Conservation (phyloP, 2,113 vertebrate genomes). For the Henicopernis longicauda region DNA sequence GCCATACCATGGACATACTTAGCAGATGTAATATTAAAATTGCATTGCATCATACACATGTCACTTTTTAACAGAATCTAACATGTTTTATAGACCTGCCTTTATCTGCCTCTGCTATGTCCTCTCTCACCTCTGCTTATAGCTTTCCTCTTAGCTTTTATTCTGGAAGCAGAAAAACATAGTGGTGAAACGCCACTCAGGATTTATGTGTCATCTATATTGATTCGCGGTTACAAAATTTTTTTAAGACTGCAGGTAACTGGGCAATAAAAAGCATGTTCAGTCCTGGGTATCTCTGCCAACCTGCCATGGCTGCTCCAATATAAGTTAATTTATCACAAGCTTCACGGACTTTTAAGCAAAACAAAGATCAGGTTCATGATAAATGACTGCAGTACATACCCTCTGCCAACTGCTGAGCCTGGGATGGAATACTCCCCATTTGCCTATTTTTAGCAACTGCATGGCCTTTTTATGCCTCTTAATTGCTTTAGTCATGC, state of each 20-base stretch:
- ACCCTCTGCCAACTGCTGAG: not conserved
- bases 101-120: not conserved
- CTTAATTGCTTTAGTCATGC: not conserved
- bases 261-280: not conserved
- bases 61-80: not conserved
- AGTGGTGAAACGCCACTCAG: not conserved
- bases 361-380: not conserved
- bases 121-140: not conserved
- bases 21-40: not conserved
- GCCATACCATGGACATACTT: not conserved
- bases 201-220: not conserved
- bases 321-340: not conserved
- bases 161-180: not conserved
- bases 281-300: not conserved
- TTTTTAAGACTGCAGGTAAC: not conserved
- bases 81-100: not conserved
- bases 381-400: not conserved
- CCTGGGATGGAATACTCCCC: not conserved
- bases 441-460: not conserved
- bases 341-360: not conserved
- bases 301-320: not conserved
- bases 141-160: not conserved
- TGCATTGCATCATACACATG: not conserved
- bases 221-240: accelerated
- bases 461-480: not conserved